phyloP scores from a whole-genome alignment of 2,797 vertebrate genomes.

The Spea hammondii region DNA sequence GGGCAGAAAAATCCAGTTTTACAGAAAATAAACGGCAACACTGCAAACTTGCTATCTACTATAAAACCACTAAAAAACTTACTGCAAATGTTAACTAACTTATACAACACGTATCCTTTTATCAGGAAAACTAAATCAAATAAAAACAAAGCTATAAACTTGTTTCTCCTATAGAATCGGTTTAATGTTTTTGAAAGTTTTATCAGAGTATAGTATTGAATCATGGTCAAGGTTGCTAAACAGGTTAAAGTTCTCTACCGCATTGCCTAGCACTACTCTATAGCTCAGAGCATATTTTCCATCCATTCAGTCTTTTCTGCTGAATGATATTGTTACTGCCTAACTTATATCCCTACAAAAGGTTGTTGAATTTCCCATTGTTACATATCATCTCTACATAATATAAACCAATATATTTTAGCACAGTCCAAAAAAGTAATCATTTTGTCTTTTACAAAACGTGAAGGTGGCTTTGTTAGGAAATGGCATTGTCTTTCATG shows the following conservation, averaged over 20 bases:
- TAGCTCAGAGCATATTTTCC: not conserved
- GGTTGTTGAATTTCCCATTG: too few relatives aligned
- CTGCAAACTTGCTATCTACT: not conserved
- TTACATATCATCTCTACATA: too few relatives aligned
- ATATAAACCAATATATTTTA: too few relatives aligned
- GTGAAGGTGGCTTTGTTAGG: too few relatives aligned
- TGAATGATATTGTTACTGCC: not conserved
- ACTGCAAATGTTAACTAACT: not conserved
- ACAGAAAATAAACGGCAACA: not conserved
- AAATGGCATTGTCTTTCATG: too few relatives aligned
- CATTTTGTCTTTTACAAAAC: too few relatives aligned
- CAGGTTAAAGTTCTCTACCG: not conserved
- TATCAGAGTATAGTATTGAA: not conserved
- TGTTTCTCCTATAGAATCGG: not conserved
- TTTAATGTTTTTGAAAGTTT: not conserved
- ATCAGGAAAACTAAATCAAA: not conserved
- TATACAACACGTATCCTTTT: not conserved
- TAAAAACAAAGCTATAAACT: not conserved
- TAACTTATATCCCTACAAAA: too few relatives aligned
- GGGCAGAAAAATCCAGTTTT: too few relatives aligned
- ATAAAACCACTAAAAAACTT: not conserved
- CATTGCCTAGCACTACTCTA: not conserved
- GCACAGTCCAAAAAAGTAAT: too few relatives aligned
- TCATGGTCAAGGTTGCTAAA: constrained; percentile 9
- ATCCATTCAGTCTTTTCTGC: not conserved